phyloP scores from a whole-genome alignment of 2,113 vertebrate species.

The Carlito syrichta region DNA sequence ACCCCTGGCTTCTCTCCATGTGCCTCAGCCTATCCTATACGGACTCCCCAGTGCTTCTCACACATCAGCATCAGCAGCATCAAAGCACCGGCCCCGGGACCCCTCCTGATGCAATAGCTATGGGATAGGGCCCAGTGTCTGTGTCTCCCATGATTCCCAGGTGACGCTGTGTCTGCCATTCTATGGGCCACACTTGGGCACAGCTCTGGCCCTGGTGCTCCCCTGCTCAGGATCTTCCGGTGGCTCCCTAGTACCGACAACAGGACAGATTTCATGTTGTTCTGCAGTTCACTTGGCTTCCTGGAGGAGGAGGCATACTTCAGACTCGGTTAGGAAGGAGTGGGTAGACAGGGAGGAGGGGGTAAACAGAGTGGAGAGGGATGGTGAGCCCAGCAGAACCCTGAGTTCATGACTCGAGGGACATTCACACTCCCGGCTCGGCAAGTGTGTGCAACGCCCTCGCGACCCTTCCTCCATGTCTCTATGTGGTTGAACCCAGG shows the following conservation, averaged over 20 bases:
- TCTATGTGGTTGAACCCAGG: not conserved
- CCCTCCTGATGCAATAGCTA: not conserved
- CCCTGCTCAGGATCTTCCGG: not conserved
- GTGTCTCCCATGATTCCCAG: not conserved
- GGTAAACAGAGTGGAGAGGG: not conserved
- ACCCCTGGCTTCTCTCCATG: not conserved
- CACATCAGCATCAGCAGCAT: not conserved
- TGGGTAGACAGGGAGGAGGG: not conserved
- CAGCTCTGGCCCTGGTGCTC: not conserved
- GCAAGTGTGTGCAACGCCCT: fast-evolving
- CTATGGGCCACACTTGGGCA: not conserved
- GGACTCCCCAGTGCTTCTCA: not conserved
- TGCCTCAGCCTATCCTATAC: not conserved
- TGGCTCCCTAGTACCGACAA: not conserved
- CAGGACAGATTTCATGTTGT: not conserved
- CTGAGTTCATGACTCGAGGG: not conserved
- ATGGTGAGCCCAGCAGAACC: not conserved
- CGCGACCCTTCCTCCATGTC: not conserved
- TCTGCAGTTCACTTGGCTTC: not conserved
- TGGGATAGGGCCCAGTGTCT: not conserved
- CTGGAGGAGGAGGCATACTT: not conserved
- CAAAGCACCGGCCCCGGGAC: not conserved
- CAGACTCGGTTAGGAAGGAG: not conserved
- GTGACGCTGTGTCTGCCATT: not conserved
- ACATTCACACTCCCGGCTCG: too few species aligned